These are phyloP conservation scores for Drosophila punjabiensis DNA, from an alignment of 1,140 invertebrate genomes.

Conservation along the genomic window DNA sequence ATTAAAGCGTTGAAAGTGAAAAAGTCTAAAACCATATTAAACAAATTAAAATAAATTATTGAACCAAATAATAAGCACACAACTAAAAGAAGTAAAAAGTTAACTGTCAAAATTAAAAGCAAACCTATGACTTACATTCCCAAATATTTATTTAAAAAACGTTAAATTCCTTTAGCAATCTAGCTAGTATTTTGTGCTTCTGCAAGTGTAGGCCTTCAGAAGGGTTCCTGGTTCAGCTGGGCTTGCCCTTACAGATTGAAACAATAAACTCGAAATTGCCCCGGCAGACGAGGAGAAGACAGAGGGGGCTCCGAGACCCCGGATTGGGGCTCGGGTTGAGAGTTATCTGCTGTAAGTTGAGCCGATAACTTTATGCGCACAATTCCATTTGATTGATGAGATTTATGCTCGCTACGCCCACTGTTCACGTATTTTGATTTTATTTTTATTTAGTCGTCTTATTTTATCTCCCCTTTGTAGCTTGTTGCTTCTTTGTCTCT, in stretches of 20 bases:
- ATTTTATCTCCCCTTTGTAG: constrained; percentile 38
- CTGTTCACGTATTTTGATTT: constrained; percentile 60
- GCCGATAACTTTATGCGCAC: constrained; percentile 79
- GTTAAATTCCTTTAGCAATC: background rate
- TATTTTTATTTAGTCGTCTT: constrained; percentile 64
- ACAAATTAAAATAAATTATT: no score
- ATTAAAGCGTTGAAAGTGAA: background rate
- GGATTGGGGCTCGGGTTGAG: constrained; percentile 33
- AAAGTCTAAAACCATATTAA: no score
- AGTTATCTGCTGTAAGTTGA: constrained; percentile 76
- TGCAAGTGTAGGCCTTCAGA: constrained; percentile 13
- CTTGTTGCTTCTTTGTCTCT: constrained; percentile 5
- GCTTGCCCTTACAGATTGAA: constrained; percentile 67
- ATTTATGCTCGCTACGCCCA: constrained; percentile 67
- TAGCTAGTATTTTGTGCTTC: background rate
- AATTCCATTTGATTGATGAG: constrained; percentile 83
- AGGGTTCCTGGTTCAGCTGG: constrained; percentile 31
- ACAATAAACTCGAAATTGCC: constrained; percentile 70
- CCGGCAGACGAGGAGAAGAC: constrained; percentile 9
- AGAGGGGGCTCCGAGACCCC: background rate
- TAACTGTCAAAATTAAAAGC: background rate
- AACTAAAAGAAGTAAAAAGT: no score
- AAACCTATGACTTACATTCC: no score
- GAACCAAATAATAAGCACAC: no score
- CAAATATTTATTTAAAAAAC: background rate